phyloP scores from a whole-genome alignment of 2,113 vertebrate genomes.

The Atlantisia rogersi region DNA sequence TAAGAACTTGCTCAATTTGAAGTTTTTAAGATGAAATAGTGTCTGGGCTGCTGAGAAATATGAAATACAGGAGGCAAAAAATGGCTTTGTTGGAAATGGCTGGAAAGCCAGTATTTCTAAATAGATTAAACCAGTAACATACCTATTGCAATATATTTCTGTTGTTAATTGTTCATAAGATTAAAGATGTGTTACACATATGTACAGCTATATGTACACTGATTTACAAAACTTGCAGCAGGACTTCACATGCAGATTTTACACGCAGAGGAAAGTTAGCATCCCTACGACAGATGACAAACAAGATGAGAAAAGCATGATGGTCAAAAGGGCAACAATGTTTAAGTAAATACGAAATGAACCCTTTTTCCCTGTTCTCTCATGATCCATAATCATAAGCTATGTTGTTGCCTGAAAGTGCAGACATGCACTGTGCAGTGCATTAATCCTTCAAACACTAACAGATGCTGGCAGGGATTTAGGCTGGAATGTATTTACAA shows the following conservation, averaged over 20 bases:
- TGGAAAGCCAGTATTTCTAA: not conserved
- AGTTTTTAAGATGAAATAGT: not conserved
- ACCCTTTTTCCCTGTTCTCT: conserved; percentile 47
- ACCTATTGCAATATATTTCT: not conserved
- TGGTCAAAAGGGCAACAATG: conserved; percentile 57
- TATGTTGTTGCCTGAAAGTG: conserved; percentile 66
- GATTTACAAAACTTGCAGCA: not conserved
- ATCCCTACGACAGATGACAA: not conserved
- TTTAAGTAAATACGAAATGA: conserved; percentile 35
- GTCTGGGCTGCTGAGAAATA: not conserved
- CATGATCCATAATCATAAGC: conserved; percentile 68
- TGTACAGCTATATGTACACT: not conserved
- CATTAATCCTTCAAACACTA: conserved; percentile 86
- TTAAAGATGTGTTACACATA: not conserved
- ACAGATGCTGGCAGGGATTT: conserved; percentile 87
- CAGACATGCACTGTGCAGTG: conserved; percentile 72
- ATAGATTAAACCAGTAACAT: not conserved
- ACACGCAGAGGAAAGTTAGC: not conserved
- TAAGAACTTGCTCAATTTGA: not conserved
- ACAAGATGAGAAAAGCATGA: conserved; percentile 49
- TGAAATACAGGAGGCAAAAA: not conserved
- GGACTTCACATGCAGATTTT: not conserved
- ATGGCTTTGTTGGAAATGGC: not conserved
- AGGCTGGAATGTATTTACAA: conserved; percentile 87
- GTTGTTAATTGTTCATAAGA: not conserved